phyloP scores from a whole-genome alignment of 37 sponge, comb jelly and placozoan genomes.

The Dysidea cf. avara region DNA sequence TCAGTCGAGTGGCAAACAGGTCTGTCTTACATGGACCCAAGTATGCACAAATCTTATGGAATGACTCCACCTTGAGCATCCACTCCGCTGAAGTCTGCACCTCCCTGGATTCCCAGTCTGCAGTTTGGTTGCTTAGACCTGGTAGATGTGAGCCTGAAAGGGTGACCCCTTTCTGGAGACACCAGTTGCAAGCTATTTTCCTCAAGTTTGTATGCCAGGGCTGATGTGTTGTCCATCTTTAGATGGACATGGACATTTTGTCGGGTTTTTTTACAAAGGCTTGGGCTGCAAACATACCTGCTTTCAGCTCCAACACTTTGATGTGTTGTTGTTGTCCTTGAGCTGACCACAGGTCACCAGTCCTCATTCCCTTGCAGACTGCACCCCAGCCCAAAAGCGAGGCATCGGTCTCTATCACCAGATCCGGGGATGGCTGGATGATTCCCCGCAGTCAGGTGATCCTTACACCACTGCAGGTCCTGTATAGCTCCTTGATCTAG shows the following conservation, averaged over 20 bases:
- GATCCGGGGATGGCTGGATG: neutral
- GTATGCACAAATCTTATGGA: too few relatives aligned
- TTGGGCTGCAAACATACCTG: slow-evolving; percentile 20
- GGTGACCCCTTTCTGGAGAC: slow-evolving; percentile 36
- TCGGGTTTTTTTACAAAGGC: too few relatives aligned
- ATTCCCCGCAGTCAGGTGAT: neutral
- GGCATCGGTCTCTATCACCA: too few relatives aligned
- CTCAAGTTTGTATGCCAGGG: too few relatives aligned
- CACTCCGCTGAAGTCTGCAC: too few relatives aligned
- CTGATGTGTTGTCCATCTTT: slow-evolving; percentile 44
- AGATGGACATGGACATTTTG: slow-evolving; percentile 25
- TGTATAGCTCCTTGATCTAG: neutral
- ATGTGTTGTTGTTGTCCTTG: slow-evolving; percentile 39
- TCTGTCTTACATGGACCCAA: too few relatives aligned
- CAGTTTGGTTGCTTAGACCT: slow-evolving; percentile 32
- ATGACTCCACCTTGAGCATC: too few relatives aligned
- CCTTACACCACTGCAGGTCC: slow-evolving; percentile 13
- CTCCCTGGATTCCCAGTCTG: too few relatives aligned
- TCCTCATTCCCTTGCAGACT: slow-evolving; percentile 10
- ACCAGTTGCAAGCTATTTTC: too few relatives aligned
- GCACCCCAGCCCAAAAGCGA: slow-evolving; percentile 46
- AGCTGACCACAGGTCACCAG: slow-evolving; percentile 40
- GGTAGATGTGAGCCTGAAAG: slow-evolving; percentile 45
- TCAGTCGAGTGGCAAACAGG: slow-evolving; percentile 53
- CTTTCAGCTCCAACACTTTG: slow-evolving; percentile 48